Evolutionary conservation across 2,888 invertebrate genomes (phyloP), one percentile per base, ranked within the genome.

Genomic region (Lamellibrachia columna): DNA sequence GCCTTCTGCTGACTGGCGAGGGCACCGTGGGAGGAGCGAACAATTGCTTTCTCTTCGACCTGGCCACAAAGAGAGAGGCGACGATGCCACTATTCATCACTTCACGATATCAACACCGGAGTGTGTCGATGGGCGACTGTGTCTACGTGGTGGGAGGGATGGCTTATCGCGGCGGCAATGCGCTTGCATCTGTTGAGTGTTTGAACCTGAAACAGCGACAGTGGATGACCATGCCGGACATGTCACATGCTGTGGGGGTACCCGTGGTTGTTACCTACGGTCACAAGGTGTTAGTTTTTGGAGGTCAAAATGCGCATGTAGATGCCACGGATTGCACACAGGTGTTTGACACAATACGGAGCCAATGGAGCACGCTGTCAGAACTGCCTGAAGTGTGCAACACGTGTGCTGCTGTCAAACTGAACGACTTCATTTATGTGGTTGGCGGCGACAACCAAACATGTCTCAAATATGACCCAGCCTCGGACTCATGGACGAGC

Each of bases 311-410:
- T 60, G 93, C 92, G n/a, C 91, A 92, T 7, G 93, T 92, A 58
- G 90, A 90, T 7, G 91, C 93, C 3, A 93, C 93, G 53, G 52
- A n/a, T n/a, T 53, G 75, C 55, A 91, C 93, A 8, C 53, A 90
- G 91, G 92, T 90, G 58, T 93, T 91, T 40, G 93, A 93, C 90
- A 60, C 93, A 28, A 92, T 92, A 15, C 93, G 93, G 93, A 92
- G 92, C 6, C 91, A 90, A 52, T 93, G 93, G 93, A 22, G 53
- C 0, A 22, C 28, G 52, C 52, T 92, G 40, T 52, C 92, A 3
- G 93, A 93, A 40, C 93, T 93, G 93, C 93, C 93, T 3, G 92
- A 93, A 53, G 92, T 92, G 60, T 93, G 93, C 90, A 91, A 93
- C 58, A 91, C 93, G 1, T 93, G 93, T 53, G 93, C 93, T 22